These are phyloP conservation scores for Sebastes nivosus DNA, from an alignment of 2,797 vertebrate species.

Conservation along the genomic window DNA sequence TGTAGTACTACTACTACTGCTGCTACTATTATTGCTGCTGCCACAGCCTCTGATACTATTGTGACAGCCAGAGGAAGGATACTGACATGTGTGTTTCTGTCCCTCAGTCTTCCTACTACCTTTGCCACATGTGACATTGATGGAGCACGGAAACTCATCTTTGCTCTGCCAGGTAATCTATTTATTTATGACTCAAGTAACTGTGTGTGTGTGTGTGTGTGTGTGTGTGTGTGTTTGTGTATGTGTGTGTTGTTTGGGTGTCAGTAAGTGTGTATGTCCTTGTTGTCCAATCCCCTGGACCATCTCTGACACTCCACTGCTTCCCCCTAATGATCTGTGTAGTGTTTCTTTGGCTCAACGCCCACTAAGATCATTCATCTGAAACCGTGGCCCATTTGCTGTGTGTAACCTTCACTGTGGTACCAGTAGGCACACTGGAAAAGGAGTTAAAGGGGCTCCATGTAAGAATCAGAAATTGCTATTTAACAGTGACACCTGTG, in stretches of 20 bases:
- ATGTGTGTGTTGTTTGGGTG: neutral
- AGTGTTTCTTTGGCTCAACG: neutral
- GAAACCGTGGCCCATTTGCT: neutral
- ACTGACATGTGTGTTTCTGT: slow-evolving; percentile 29
- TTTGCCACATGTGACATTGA: slow-evolving; percentile 98
- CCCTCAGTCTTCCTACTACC: slow-evolving; percentile 92
- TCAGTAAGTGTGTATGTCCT: neutral
- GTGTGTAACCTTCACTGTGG: neutral
- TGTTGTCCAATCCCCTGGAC: neutral
- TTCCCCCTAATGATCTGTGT: neutral
- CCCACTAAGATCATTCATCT: neutral
- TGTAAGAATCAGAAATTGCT: too few relatives aligned
- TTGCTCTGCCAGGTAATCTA: slow-evolving; percentile 94
- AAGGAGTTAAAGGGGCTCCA: too few relatives aligned
- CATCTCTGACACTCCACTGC: neutral
- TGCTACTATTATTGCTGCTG: neutral
- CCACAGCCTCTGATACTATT: neutral
- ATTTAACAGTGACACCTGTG: too few relatives aligned
- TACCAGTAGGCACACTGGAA: neutral
- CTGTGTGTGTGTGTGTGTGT: neutral
- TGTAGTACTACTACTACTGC: neutral
- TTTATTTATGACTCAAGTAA: neutral
- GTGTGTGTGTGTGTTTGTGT: neutral
- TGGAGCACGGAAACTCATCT: slow-evolving; percentile 97
- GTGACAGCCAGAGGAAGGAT: neutral